phyloP scores from a whole-genome alignment of 2,797 vertebrate genomes.

The Neosilurus hyrtlii region DNA sequence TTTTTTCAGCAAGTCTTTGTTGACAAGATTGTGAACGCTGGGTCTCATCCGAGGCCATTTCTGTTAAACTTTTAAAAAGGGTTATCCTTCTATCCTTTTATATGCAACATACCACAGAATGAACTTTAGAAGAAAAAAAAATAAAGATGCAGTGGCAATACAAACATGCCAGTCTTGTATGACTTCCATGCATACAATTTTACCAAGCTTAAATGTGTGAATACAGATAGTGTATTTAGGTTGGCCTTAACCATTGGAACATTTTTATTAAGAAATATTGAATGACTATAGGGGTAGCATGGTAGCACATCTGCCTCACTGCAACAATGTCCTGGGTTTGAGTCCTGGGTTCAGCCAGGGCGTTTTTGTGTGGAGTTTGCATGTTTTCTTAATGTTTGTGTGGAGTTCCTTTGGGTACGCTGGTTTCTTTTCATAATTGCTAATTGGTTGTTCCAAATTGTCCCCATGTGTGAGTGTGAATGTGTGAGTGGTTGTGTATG shows the following conservation, averaged over 20 bases:
- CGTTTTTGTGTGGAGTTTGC: too few relatives aligned
- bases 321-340: too few relatives aligned
- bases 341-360: too few relatives aligned
- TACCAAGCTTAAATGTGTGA: neutral
- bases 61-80: neutral
- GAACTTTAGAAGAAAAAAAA: too few relatives aligned
- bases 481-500: too few relatives aligned
- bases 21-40: neutral
- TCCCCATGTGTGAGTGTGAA: too few relatives aligned
- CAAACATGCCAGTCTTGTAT: neutral
- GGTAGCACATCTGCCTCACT: too few relatives aligned
- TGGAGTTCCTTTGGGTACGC: too few relatives aligned
- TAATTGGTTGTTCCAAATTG: too few relatives aligned
- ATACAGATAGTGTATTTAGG: neutral
- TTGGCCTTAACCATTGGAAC: neutral
- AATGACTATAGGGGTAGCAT: too few relatives aligned
- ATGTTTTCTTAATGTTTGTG: too few relatives aligned
- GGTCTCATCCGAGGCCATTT: neutral
- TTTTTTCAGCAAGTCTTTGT: neutral
- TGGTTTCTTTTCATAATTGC: too few relatives aligned
- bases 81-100: neutral
- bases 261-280: neutral
- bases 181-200: neutral
- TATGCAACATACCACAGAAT: neutral
- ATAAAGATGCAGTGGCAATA: neutral